Conservation (phyloP, 2,113 vertebrate genomes). For the Halcyon senegalensis region DNA sequence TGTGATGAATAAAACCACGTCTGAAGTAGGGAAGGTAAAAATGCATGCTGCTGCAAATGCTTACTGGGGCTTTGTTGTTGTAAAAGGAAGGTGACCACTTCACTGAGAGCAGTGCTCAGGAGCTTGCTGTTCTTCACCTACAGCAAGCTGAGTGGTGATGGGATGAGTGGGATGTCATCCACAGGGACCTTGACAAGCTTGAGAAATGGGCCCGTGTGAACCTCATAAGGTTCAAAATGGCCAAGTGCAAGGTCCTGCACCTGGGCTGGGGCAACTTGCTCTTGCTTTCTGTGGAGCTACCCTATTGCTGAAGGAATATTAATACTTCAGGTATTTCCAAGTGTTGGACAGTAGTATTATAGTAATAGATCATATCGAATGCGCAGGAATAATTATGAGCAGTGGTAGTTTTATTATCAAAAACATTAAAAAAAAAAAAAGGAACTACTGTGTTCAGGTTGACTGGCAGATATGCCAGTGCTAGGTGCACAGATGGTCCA, state of each 20-base stretch:
- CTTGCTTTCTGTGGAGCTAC: neutral
- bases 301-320: neutral
- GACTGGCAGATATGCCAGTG: neutral
- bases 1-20: conserved; percentile 31
- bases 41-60: neutral
- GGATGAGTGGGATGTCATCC: neutral
- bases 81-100: neutral
- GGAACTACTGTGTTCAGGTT: neutral
- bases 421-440: neutral
- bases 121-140: neutral
- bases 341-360: too few relatives aligned
- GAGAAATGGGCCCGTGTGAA: neutral
- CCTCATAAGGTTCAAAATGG: neutral
- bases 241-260: neutral
- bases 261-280: neutral
- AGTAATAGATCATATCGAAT: neutral
- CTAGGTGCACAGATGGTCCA: neutral
- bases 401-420: neutral
- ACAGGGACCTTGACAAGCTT: neutral
- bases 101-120: neutral
- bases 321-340: neutral
- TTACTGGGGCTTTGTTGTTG: neutral
- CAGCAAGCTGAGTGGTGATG: neutral
- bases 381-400: neutral
- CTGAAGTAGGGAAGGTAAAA: neutral